These are phyloP conservation scores for Cheilosia variabilis DNA, from an alignment of 2,888 invertebrate genomes.

Conservation along the genomic window DNA sequence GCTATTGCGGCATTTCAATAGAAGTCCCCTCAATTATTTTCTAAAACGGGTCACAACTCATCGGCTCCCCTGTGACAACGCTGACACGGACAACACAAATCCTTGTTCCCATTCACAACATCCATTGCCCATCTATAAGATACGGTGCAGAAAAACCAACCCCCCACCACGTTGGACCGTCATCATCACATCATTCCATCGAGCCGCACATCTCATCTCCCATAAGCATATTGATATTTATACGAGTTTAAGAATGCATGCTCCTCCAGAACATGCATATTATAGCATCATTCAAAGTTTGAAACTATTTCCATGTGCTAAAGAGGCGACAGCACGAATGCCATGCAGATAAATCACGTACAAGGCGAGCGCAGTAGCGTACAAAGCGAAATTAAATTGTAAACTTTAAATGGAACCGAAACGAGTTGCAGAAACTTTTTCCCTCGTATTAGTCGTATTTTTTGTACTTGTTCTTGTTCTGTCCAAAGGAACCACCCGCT, in stretches of 20 bases:
- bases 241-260: conserved; percentile 35
- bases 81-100: background rate
- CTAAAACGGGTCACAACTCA: no score
- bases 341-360: conserved; percentile 59
- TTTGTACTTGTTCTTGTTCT: conserved; percentile 5
- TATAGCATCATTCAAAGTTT: conserved; percentile 59
- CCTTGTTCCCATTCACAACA: background rate
- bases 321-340: conserved; percentile 58
- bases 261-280: conserved; percentile 39
- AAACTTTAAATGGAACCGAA: conserved; percentile 61
- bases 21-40: no score
- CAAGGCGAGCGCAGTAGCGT: conserved; percentile 29
- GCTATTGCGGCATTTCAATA: no score
- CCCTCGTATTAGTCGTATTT: background rate
- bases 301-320: conserved; percentile 57
- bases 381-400: conserved; percentile 58
- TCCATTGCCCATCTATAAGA: background rate
- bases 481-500: conserved; percentile 45
- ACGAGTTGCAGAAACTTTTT: conserved; percentile 48
- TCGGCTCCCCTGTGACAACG: no score
- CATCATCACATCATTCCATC: background rate
- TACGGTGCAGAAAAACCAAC: conserved; percentile 4
- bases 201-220: conserved; percentile 4
- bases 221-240: conserved; percentile 52
- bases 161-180: background rate